Evolutionary conservation across 2,888 invertebrate species (phyloP).

Genomic region (Furcula furcula): DNA sequence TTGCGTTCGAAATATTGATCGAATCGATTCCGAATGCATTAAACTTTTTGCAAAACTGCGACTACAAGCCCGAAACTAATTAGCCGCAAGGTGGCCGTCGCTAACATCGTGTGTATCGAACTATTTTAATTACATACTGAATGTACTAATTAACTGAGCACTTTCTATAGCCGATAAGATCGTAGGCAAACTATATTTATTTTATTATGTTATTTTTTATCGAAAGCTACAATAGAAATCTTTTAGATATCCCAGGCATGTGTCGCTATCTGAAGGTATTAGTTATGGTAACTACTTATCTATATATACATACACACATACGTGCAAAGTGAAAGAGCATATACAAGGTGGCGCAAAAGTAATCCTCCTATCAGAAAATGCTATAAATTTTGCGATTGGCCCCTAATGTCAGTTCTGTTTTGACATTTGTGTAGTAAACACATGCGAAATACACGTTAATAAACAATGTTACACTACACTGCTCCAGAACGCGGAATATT

Average conservation of each 20-base stretch:
- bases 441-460: too few species aligned
- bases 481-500: too few species aligned
- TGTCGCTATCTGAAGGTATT: too few species aligned
- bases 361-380: too few species aligned
- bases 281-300: not conserved
- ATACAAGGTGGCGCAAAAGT: too few species aligned
- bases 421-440: too few species aligned
- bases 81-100: not conserved
- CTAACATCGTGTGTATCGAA: not conserved
- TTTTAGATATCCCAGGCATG: too few species aligned
- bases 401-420: too few species aligned
- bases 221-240: not conserved
- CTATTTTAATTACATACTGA: not conserved
- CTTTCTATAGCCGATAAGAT: not conserved
- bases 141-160: constrained; percentile 2
- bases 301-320: too few species aligned
- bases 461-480: too few species aligned
- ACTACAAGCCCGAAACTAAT: not conserved
- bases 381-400: too few species aligned
- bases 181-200: not conserved
- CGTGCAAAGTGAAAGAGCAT: too few species aligned
- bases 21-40: not conserved
- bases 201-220: not conserved
- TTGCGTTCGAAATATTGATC: constrained; percentile 1
- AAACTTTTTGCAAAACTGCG: not conserved